Conservation (phyloP, 1,140 invertebrate species). For the Trinorchestia longiramus region DNA sequence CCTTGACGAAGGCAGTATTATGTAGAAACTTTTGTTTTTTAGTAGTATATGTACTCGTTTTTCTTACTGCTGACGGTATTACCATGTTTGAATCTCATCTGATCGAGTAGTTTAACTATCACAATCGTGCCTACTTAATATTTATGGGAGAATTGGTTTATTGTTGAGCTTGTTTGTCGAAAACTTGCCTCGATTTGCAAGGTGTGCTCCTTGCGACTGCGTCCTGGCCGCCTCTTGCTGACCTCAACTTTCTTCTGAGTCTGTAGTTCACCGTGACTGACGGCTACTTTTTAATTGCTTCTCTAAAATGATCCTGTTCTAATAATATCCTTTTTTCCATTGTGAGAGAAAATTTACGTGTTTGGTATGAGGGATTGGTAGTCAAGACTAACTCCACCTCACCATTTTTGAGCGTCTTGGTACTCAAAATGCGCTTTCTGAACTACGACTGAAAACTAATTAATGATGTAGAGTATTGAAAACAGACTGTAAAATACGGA, state of each 20-base stretch:
- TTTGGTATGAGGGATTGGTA: too few relatives aligned
- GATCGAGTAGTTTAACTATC: not conserved
- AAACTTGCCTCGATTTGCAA: not conserved
- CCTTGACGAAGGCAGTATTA: not conserved
- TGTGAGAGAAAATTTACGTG: too few relatives aligned
- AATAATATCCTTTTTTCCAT: too few relatives aligned
- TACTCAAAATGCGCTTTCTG: too few relatives aligned
- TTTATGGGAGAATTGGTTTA: not conserved
- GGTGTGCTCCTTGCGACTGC: not conserved
- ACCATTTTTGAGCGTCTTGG: too few relatives aligned
- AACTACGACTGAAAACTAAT: too few relatives aligned
- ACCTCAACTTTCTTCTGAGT: not conserved
- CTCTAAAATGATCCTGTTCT: too few relatives aligned
- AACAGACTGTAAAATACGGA: too few relatives aligned
- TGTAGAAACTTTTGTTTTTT: not conserved
- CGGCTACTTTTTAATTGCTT: not conserved
- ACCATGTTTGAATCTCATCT: not conserved
- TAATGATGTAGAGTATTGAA: too few relatives aligned
- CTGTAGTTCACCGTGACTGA: not conserved
- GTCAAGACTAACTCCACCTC: too few relatives aligned
- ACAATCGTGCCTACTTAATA: conserved; percentile 1
- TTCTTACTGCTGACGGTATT: not conserved
- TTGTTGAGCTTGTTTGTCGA: not conserved
- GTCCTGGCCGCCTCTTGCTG: too few relatives aligned
- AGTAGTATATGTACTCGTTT: not conserved